Evolutionary conservation across 2,113 vertebrate species (phyloP).

Genomic region (Ivindomyrus marchei): DNA sequence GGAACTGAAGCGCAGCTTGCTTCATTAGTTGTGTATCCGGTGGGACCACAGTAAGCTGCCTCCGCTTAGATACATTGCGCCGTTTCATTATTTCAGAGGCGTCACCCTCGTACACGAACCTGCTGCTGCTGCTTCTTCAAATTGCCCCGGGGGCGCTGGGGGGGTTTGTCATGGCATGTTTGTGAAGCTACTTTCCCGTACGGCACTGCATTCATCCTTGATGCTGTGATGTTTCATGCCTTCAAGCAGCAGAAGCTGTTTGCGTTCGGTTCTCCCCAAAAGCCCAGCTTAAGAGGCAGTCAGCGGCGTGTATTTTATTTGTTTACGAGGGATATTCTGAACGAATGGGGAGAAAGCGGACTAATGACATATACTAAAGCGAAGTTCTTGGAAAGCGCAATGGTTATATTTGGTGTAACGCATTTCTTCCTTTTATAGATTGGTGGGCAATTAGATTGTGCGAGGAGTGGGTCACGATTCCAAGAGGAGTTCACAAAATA

Average conservation of each 20-base stretch:
- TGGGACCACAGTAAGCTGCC: background rate
- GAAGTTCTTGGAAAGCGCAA: background rate
- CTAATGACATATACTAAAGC: background rate
- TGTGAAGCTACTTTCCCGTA: background rate
- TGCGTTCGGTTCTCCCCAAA: background rate
- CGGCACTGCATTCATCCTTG: background rate
- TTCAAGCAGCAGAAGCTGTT: background rate
- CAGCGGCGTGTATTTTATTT: background rate
- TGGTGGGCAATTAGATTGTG: background rate
- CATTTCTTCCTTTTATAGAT: background rate
- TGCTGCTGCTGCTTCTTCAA: background rate
- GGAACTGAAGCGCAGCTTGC: constrained; percentile 6
- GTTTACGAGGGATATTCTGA: background rate
- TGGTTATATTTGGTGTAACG: background rate
- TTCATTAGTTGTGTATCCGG: background rate
- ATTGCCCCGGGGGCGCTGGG: background rate
- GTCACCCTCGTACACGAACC: background rate
- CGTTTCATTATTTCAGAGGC: constrained; percentile 14
- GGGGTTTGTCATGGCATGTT: background rate
- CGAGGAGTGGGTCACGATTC: background rate
- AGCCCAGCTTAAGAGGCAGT: background rate
- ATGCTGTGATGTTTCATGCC: background rate
- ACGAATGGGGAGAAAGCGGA: background rate
- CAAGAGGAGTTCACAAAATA: background rate
- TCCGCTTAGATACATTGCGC: constrained; percentile 3